phyloP scores from a whole-genome alignment of 2,113 vertebrate genomes.

The Megalops atlanticus region DNA sequence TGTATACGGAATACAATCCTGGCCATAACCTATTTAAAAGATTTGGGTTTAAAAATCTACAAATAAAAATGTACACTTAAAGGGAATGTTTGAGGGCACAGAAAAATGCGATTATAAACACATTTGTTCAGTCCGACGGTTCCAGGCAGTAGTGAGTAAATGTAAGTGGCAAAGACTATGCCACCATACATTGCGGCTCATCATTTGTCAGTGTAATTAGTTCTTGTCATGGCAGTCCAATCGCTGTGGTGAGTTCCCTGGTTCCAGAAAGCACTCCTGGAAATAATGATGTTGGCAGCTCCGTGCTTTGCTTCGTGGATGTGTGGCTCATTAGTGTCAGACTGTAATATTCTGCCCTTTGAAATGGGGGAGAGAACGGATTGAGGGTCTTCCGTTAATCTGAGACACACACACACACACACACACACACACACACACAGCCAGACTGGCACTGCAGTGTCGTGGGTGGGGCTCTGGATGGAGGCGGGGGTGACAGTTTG shows the following conservation, averaged over 20 bases:
- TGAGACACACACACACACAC: background rate
- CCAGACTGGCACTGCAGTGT: background rate
- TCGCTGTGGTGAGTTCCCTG: conserved; percentile 24
- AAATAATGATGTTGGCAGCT: conserved; percentile 30
- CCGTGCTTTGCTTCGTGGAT: background rate
- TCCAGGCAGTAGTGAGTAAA: background rate
- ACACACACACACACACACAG: background rate
- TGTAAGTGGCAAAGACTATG: conserved; percentile 19
- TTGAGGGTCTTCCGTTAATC: conserved; percentile 2
- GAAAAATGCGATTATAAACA: conserved; percentile 22
- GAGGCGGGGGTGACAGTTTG: too few species aligned
- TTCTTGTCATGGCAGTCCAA: conserved; percentile 22
- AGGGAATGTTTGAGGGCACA: background rate
- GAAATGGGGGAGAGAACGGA: background rate
- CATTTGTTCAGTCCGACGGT: conserved; percentile 11
- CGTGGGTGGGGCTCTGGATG: too few species aligned
- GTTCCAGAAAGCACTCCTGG: conserved; percentile 26
- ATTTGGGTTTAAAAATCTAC: too few species aligned
- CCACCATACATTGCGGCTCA: conserved; percentile 19
- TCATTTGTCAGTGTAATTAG: conserved; percentile 34
- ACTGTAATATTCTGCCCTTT: conserved; percentile 18
- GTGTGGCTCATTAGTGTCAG: conserved; percentile 27
- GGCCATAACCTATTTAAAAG: background rate
- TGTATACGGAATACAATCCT: background rate
- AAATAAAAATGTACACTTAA: background rate